Conservation (phyloP, 2,888 invertebrate species). For the Chorisops tibialis region DNA sequence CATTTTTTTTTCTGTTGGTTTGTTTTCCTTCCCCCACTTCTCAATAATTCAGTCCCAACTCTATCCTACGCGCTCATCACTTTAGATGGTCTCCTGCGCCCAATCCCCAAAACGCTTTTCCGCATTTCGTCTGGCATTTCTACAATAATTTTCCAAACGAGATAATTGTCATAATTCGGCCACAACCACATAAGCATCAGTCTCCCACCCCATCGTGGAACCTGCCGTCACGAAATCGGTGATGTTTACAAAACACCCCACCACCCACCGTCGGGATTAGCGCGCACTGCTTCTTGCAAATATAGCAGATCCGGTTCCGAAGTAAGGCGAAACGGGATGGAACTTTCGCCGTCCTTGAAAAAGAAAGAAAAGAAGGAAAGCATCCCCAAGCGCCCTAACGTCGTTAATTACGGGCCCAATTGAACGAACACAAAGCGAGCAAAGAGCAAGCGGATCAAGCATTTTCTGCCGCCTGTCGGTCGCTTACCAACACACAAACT, state of each 20-base stretch:
- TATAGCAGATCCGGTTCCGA: not conserved
- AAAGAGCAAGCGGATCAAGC: constrained; percentile 8
- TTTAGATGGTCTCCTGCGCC: not conserved
- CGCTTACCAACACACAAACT: constrained; percentile 27
- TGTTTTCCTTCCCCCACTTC: too few relatives aligned
- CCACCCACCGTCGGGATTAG: not conserved
- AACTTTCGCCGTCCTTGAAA: not conserved
- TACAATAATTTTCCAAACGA: constrained; percentile 28
- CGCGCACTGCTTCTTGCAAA: not conserved
- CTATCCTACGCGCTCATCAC: not conserved
- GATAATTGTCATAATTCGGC: constrained; percentile 32
- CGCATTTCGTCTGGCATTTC: constrained; percentile 8
- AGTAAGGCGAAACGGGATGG: not conserved
- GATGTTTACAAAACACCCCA: not conserved
- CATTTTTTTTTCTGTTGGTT: too few relatives aligned
- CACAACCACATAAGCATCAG: constrained; percentile 24
- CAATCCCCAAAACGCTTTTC: not conserved
- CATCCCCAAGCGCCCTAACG: constrained; percentile 31
- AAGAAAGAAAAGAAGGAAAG: not conserved
- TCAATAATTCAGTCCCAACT: too few relatives aligned
- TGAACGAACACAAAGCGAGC: constrained; percentile 38
- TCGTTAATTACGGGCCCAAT: constrained; percentile 40
- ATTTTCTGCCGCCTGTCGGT: constrained; percentile 11
- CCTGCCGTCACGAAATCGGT: too few relatives aligned
- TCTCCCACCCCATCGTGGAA: not conserved